These are phyloP conservation scores for Orientallactaga bullata DNA, from an alignment of 2,113 vertebrate genomes.

Conservation along the genomic window DNA sequence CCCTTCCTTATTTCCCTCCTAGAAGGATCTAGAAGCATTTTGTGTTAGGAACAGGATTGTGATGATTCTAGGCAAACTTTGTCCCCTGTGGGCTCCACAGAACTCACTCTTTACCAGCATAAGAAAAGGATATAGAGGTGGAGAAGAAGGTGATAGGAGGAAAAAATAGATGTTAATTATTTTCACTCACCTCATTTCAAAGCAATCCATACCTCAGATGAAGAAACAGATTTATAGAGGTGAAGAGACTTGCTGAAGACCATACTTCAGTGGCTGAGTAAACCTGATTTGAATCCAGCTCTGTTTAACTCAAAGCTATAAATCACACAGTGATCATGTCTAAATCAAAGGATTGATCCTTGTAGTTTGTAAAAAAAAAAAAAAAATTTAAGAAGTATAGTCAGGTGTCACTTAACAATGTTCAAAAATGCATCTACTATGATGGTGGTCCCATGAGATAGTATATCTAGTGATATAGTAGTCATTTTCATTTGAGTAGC, in stretches of 20 bases:
- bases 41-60: background rate
- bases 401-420: background rate
- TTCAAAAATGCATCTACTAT: background rate
- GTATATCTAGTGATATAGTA: background rate
- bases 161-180: background rate
- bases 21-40: background rate
- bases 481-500: background rate
- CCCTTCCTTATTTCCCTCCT: background rate
- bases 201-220: background rate
- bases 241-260: background rate
- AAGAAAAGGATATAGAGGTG: background rate
- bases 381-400: background rate
- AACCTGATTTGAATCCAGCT: background rate
- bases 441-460: background rate
- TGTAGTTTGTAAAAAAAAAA: background rate
- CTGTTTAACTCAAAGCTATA: background rate
- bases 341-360: background rate
- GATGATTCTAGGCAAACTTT: background rate
- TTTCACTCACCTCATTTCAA: background rate
- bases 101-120: background rate
- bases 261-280: background rate
- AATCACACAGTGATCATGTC: background rate
- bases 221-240: background rate
- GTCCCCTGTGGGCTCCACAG: background rate
- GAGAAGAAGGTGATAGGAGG: background rate